These are phyloP conservation scores for Patella depressa DNA, from an alignment of 2,888 invertebrate genomes.

Conservation along the genomic window DNA sequence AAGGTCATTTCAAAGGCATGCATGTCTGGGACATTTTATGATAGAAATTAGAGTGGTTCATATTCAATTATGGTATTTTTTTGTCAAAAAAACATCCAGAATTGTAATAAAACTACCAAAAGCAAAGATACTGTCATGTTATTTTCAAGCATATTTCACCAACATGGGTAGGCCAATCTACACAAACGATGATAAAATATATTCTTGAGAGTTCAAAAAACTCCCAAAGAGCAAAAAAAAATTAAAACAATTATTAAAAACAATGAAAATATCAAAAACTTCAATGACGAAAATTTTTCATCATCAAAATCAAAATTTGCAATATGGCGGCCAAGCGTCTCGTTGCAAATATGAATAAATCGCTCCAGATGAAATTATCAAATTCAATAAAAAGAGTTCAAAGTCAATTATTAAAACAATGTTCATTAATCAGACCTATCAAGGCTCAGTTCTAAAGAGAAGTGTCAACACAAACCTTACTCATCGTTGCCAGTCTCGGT, in stretches of 20 bases:
- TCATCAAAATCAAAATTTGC: conserved; percentile 1
- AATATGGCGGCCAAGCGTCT: conserved; percentile 9
- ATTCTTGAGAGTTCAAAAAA: background rate
- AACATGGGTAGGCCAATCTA: background rate
- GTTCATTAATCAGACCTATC: background rate
- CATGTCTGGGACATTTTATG: conserved; percentile 29
- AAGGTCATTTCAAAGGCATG: conserved; percentile 54
- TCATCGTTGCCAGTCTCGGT: conserved; percentile 50
- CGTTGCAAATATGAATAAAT: background rate
- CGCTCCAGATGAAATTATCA: background rate
- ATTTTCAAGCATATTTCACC: conserved; percentile 13
- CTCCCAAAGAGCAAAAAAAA: background rate
- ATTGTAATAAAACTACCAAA: conserved; percentile 15
- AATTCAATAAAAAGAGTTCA: conserved; percentile 7
- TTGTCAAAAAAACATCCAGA: conserved; percentile 23
- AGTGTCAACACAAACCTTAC: conserved; percentile 47
- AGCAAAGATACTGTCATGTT: conserved; percentile 11
- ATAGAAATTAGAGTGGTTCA: conserved; percentile 49
- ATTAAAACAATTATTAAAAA: background rate
- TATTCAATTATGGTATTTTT: conserved; percentile 32
- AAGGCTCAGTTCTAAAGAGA: conserved; percentile 2
- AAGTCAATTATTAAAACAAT: conserved; percentile 6
- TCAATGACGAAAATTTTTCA: background rate
- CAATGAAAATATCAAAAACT: background rate
- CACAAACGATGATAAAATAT: conserved; percentile 17